phyloP scores from a whole-genome alignment of 2,888 invertebrate genomes.

The Himalopsyche anomala region DNA sequence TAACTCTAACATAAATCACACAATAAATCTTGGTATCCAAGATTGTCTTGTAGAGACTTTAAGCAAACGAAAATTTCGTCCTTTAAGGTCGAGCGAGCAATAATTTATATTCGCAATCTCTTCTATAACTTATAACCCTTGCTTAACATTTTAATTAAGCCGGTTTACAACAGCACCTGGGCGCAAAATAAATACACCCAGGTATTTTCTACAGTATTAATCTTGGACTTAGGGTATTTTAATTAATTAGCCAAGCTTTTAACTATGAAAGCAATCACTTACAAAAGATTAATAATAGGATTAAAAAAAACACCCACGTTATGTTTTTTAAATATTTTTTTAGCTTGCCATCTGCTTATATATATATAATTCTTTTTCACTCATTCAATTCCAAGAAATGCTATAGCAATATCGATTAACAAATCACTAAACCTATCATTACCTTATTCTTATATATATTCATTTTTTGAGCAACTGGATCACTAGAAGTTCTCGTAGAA shows the following conservation, averaged over 20 bases:
- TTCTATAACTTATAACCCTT: conserved; percentile 25
- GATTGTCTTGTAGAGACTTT: neutral
- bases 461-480: no score
- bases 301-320: no score
- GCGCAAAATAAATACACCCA: neutral
- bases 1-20: neutral
- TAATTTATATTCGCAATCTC: conserved; percentile 9
- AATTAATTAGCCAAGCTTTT: neutral
- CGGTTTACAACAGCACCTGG: conserved; percentile 3
- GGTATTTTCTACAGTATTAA: neutral
- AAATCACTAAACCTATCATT: no score
- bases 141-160: conserved; percentile 22
- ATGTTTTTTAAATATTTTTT: no score
- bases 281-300: no score
- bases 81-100: neutral
- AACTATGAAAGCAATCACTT: neutral
- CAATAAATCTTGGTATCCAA: neutral
- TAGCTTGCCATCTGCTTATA: no score
- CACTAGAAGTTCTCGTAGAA: no score
- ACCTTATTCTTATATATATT: no score
- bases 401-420: no score
- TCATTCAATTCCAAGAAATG: no score
- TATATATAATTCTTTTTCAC: no score
- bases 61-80: neutral
- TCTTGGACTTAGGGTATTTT: neutral